phyloP scores from a whole-genome alignment of 2,888 invertebrate species.

The Dynastes hyllus region DNA sequence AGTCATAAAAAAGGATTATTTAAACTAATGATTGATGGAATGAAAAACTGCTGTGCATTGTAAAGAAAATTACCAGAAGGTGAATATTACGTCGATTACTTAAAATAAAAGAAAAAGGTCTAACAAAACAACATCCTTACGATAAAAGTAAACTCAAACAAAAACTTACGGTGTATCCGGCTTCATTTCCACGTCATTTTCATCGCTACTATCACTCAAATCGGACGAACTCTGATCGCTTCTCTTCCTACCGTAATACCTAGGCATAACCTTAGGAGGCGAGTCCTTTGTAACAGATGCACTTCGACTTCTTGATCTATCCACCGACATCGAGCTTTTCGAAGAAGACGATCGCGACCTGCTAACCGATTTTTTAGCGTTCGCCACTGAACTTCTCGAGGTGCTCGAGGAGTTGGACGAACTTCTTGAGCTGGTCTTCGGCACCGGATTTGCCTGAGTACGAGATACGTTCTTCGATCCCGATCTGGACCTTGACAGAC shows the following conservation, averaged over 20 bases:
- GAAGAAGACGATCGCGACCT: slow-evolving; percentile 60
- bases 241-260: slow-evolving; percentile 76
- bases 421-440: slow-evolving; percentile 43
- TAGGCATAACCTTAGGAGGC: slow-evolving; percentile 68
- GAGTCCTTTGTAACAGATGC: slow-evolving; percentile 60
- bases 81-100: not conserved
- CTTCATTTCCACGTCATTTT: slow-evolving; percentile 56
- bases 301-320: slow-evolving; percentile 55
- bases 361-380: slow-evolving; percentile 47
- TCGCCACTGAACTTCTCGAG: slow-evolving; percentile 33
- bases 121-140: slow-evolving; percentile 35
- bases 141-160: slow-evolving; percentile 35
- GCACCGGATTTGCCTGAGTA: slow-evolving; percentile 20
- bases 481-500: slow-evolving; percentile 31
- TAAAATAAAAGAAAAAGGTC: not conserved
- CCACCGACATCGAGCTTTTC: slow-evolving; percentile 53
- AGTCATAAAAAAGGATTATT: too few species aligned
- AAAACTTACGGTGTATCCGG: slow-evolving; percentile 50
- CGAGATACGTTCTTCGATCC: slow-evolving; percentile 43
- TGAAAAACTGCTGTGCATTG: too few species aligned
- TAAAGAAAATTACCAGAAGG: not conserved
- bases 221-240: slow-evolving; percentile 74
- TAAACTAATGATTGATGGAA: too few species aligned
- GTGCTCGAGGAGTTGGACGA: slow-evolving; percentile 49
- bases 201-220: slow-evolving; percentile 65